A percentile compares a stretch with the other conserved stretches of the same genome.
These are phyloP conservation scores for Eueremaeus valkanovi DNA, from an alignment of 2,888 invertebrate species.

Conservation along the genomic window DNA sequence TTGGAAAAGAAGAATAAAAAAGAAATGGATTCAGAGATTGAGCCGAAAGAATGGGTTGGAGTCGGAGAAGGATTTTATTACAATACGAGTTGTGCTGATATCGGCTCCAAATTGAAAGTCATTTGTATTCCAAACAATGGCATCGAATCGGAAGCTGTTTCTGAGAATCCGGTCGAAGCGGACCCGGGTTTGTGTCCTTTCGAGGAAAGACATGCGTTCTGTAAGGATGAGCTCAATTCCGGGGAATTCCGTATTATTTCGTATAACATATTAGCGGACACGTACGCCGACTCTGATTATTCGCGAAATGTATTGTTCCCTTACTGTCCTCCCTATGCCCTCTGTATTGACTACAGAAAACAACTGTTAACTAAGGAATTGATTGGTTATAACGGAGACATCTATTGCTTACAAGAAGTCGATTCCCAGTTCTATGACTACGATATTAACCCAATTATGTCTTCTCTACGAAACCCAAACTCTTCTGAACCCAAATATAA, in stretches of 20 bases:
- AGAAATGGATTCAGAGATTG: slow-evolving; percentile 9
- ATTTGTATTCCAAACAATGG: slow-evolving; percentile 52
- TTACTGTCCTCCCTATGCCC: slow-evolving; percentile 76
- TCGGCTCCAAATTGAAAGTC: slow-evolving; percentile 66
- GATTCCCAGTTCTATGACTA: slow-evolving; percentile 69
- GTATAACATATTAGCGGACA: slow-evolving; percentile 87
- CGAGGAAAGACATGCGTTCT: slow-evolving; percentile 70
- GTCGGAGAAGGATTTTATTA: slow-evolving; percentile 59
- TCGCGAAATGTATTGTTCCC: slow-evolving; percentile 69
- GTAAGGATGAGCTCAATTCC: slow-evolving; percentile 58
- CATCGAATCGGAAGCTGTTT: slow-evolving; percentile 60
- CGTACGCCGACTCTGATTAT: slow-evolving; percentile 80
- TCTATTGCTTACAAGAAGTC: slow-evolving; percentile 89
- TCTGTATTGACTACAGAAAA: slow-evolving; percentile 79
- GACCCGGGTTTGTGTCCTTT: slow-evolving; percentile 77
- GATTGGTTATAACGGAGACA: slow-evolving; percentile 79
- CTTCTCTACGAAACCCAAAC: slow-evolving; percentile 47
- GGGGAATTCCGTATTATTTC: slow-evolving; percentile 70
- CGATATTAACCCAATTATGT: slow-evolving; percentile 63
- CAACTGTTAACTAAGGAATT: slow-evolving; percentile 78
- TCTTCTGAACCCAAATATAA: slow-evolving; percentile 55
- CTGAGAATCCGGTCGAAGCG: slow-evolving; percentile 56
- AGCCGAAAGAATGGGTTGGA: slow-evolving; percentile 1
- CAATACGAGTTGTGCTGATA: slow-evolving; percentile 60
- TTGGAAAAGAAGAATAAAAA: no score